phyloP scores from a whole-genome alignment of 2,797 vertebrate genomes.

The Fistularia commersonii region DNA sequence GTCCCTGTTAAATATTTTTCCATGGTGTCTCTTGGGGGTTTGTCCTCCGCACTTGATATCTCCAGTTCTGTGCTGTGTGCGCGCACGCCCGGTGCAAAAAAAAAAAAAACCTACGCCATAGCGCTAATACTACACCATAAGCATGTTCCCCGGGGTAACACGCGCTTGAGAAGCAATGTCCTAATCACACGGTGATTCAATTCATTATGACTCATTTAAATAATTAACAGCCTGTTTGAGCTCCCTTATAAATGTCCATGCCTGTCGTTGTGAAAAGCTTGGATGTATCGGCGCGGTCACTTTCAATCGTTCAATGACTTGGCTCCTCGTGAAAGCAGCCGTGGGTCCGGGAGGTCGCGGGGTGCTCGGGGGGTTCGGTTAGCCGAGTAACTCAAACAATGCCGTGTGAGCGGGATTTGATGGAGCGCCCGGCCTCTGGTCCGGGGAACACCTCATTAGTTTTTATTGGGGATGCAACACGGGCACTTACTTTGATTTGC shows the following conservation, averaged over 20 bases:
- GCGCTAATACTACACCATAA: slow-evolving; percentile 1
- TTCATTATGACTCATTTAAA: not conserved
- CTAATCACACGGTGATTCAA: not conserved
- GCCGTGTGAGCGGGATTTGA: slow-evolving; percentile 5
- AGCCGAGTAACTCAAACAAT: slow-evolving; percentile 5
- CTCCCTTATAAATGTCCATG: too few species aligned
- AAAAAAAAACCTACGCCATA: not conserved
- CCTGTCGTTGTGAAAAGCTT: too few species aligned
- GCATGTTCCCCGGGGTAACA: not conserved
- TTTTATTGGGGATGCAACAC: slow-evolving; percentile 13
- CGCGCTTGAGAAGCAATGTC: too few species aligned
- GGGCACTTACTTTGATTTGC: slow-evolving; percentile 4
- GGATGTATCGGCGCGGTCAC: not conserved
- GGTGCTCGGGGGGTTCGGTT: not conserved
- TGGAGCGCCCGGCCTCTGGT: slow-evolving; percentile 1
- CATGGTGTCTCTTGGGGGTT: too few species aligned
- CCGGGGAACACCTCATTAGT: slow-evolving; percentile 5
- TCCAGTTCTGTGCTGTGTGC: too few species aligned
- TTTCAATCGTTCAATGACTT: not conserved
- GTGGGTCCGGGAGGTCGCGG: not conserved
- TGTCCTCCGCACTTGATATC: too few species aligned
- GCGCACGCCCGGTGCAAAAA: too few species aligned
- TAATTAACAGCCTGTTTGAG: not conserved
- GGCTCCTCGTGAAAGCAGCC: not conserved
- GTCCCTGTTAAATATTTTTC: too few species aligned